Evolutionary conservation across 2,113 vertebrate species (phyloP).

Genomic region (Podocnemis expansa): DNA sequence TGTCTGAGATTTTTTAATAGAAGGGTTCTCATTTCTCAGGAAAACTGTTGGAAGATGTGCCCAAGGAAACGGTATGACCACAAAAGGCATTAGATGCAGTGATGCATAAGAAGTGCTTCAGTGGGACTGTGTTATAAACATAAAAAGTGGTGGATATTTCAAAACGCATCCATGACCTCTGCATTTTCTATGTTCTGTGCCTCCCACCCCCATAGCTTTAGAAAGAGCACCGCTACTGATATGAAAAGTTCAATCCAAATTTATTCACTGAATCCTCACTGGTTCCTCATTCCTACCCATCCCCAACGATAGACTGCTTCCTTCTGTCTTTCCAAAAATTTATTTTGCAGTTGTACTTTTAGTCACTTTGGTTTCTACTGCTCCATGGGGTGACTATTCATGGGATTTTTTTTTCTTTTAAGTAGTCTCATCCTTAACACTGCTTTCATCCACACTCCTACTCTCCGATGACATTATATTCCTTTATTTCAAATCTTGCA

Average conservation of each 20-base stretch:
- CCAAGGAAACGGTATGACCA: background rate
- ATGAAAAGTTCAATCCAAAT: background rate
- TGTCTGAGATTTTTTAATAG: background rate
- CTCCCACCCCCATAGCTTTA: background rate
- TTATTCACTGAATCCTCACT: background rate
- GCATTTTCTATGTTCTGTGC: background rate
- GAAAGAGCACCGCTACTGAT: background rate
- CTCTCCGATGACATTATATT: background rate
- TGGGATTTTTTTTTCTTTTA: background rate
- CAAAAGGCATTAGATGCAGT: background rate
- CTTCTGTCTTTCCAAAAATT: background rate
- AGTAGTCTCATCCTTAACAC: background rate
- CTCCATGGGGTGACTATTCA: background rate
- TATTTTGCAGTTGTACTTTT: slow-evolving; percentile 25
- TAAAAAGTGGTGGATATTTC: background rate
- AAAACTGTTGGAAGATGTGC: background rate
- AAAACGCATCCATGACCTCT: background rate
- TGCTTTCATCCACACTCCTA: background rate
- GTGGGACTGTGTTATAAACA: background rate
- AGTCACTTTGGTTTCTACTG: background rate
- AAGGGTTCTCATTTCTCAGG: background rate
- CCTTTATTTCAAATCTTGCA: background rate
- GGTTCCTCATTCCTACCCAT: background rate
- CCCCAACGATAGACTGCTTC: background rate
- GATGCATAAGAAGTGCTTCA: background rate